Conservation (phyloP, 2,888 invertebrate genomes). For the Coenonympha glycerion region DNA sequence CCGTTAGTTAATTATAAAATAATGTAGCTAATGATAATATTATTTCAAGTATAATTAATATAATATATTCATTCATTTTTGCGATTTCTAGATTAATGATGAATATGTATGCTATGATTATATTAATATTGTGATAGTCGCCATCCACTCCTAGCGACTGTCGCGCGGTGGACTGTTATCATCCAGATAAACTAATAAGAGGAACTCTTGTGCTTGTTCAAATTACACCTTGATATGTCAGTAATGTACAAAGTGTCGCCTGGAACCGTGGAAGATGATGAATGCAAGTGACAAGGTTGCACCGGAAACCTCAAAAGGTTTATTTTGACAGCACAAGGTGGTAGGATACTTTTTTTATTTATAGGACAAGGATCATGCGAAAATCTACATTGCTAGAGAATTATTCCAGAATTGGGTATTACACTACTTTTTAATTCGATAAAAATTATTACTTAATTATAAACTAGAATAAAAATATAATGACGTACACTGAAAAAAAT, state of each 20-base stretch:
- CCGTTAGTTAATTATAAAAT: too few species aligned
- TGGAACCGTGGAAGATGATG: slow-evolving; percentile 67
- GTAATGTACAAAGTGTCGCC: slow-evolving; percentile 66
- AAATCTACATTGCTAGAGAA: slow-evolving; percentile 62
- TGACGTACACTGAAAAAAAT: too few species aligned
- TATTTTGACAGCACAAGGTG: slow-evolving; percentile 61
- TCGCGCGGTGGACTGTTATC: slow-evolving; percentile 41
- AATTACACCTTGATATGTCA: slow-evolving; percentile 57
- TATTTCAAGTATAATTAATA: too few species aligned
- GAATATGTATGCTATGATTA: too few species aligned
- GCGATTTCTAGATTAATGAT: too few species aligned
- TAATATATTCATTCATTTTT: too few species aligned
- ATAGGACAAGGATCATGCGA: slow-evolving; percentile 63
- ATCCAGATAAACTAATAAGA: slow-evolving; percentile 36
- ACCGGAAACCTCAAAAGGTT: slow-evolving; percentile 50
- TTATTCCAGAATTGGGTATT: slow-evolving; percentile 47
- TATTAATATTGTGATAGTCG: too few species aligned
- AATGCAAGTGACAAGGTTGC: slow-evolving; percentile 58
- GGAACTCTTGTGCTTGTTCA: slow-evolving; percentile 54
- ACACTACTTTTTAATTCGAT: too few species aligned
- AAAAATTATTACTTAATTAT: too few species aligned
- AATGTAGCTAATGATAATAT: too few species aligned
- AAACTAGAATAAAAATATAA: too few species aligned
- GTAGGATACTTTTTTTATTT: slow-evolving; percentile 50
- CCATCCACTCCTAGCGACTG: too few species aligned